Conservation (phyloP, 1,140 invertebrate genomes). For the Drosophila pseudoananassae region DNA sequence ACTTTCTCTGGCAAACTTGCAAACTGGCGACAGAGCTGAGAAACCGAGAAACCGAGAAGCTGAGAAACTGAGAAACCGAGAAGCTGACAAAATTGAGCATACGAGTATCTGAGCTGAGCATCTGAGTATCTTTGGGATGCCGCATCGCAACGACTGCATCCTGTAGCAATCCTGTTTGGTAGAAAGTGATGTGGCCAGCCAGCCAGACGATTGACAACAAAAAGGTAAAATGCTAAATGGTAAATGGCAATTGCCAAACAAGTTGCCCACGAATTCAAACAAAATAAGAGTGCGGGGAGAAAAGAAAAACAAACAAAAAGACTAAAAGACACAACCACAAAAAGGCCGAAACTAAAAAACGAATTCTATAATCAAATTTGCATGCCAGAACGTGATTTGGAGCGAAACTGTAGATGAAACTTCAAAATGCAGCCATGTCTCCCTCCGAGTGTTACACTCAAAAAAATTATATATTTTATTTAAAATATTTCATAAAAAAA, state of each 20-base stretch:
- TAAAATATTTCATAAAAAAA: too few species aligned
- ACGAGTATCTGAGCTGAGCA: conserved; percentile 13
- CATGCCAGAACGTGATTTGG: conserved; percentile 57
- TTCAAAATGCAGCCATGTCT: conserved; percentile 8
- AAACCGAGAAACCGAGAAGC: conserved; percentile 25
- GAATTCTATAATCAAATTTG: conserved; percentile 43
- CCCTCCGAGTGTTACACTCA: background rate
- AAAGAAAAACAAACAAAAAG: conserved; percentile 4
- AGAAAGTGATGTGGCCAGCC: conserved; percentile 73
- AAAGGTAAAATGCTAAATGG: conserved; percentile 42
- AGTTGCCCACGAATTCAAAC: conserved; percentile 42
- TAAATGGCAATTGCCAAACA: conserved; percentile 45
- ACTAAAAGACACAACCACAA: conserved; percentile 8
- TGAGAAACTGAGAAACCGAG: conserved; percentile 31
- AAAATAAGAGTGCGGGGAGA: conserved; percentile 10
- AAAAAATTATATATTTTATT: background rate
- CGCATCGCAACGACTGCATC: conserved; percentile 57
- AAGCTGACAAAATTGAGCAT: conserved; percentile 12
- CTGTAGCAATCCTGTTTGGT: conserved; percentile 76
- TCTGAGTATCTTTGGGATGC: conserved; percentile 52
- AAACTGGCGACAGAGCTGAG: conserved; percentile 22
- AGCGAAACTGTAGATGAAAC: conserved; percentile 32
- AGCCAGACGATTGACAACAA: conserved; percentile 52
- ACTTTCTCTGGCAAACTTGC: conserved; percentile 52
- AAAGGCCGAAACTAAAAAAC: conserved; percentile 6